Evolutionary conservation across 1,140 invertebrate species (phyloP).

Genomic region (Goniozus legneri): DNA sequence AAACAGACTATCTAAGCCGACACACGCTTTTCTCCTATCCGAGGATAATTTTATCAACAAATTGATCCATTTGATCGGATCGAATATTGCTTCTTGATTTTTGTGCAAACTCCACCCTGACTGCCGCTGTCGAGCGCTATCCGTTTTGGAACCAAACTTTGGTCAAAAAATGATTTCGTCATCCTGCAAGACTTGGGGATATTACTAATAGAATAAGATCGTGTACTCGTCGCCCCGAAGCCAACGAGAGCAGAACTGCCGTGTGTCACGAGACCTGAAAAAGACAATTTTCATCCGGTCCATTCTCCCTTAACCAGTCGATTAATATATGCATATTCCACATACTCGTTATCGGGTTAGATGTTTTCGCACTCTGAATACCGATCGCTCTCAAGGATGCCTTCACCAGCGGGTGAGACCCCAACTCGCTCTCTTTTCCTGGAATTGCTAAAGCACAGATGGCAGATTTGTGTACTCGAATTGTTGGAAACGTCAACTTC

Average conservation of each 20-base stretch:
- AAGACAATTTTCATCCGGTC: slow-evolving; percentile 4
- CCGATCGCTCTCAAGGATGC: slow-evolving; percentile 18
- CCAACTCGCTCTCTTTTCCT: slow-evolving; percentile 1
- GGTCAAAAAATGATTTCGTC: slow-evolving; percentile 29
- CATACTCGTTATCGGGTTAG: slow-evolving; percentile 7
- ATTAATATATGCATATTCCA: slow-evolving; percentile 18
- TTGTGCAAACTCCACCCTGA: slow-evolving; percentile 14
- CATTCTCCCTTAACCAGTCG: slow-evolving; percentile 11
- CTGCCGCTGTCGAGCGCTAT: slow-evolving; percentile 16
- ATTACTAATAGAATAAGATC: slow-evolving; percentile 29
- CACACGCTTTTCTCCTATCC: no score
- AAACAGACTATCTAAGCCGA: no score
- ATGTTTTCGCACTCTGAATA: slow-evolving; percentile 8
- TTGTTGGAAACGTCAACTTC: slow-evolving; percentile 25
- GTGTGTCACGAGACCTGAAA: slow-evolving; percentile 26
- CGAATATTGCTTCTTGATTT: no score
- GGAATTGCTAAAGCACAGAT: slow-evolving; percentile 27
- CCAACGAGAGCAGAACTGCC: slow-evolving; percentile 27
- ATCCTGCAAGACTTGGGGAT: slow-evolving; percentile 10
- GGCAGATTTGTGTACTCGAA: slow-evolving; percentile 33
- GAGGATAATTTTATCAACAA: no score
- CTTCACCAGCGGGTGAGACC: slow-evolving; percentile 14
- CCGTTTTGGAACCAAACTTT: slow-evolving; percentile 37
- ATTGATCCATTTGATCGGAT: no score
- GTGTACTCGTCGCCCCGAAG: slow-evolving; percentile 28